Base-by-base conservation (phyloP, 2,888 invertebrate species). In the Fissipunctia ypsillon region DNA sequence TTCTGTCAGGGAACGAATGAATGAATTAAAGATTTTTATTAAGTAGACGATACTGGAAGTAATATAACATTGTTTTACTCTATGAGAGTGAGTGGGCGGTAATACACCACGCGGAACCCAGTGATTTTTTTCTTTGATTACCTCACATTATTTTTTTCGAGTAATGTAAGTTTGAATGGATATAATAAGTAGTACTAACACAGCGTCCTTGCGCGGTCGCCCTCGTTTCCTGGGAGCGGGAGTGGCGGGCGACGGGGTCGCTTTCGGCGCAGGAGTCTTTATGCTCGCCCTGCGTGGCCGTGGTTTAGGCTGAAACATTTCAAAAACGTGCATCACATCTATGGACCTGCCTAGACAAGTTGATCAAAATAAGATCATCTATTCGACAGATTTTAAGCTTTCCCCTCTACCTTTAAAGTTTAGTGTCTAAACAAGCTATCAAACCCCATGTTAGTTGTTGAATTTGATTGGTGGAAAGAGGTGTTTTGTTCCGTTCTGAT, bases 171-270 rank as follows among this genome's bases (percentile, higher is more conserved):
- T 28, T 38, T 35, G 31, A 67, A 68, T 67, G 16, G n/a, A 48
- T n/a, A 10, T 57, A 41, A 31, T n/a, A 22, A 41, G 45, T 22
- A n/a, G 16, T 76, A 81, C 85, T 77, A 59, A 84, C 92, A 90
- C 80, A 76, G 76, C 79, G 0, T 91, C 93, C 80, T 95, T 95
- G 80, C 95, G 91, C 50, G 95, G 95, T 0, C 95, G 91, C 0
- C 95, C 95, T 0, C 95, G 90, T 77, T 95, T 95, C 70, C 92
- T 86, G 1, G 88, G 84, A n/a, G 81, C 73, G 7, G 84, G 31
- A 3, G 84, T 28, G 31, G 77, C 80, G 14, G 71, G 79, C 9
- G 64, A 76, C n/a, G 74, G 76, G 3, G 82, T 48, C 45, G 52
- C 64, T 56, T 85, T 85, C 3, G 56, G 28, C 2, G 60, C 64